A percentile compares a stretch with the other conserved stretches of the same genome.
Evolutionary conservation across 2,888 invertebrate species (phyloP).

Genomic region (Rhamnusium bicolor): DNA sequence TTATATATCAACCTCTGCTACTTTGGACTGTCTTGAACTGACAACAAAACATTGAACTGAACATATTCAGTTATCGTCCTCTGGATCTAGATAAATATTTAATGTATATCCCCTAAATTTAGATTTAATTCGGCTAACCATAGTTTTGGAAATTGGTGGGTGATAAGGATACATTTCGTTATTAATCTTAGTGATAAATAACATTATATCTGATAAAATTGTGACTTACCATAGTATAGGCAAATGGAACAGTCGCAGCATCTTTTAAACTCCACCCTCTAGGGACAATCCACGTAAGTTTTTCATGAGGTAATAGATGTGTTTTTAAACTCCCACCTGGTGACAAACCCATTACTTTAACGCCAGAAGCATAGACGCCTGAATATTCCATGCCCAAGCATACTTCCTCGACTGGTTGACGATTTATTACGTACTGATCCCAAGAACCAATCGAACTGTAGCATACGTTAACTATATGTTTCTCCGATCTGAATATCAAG

Average conservation of each 20-base stretch:
- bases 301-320: conserved; percentile 70
- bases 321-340: conserved; percentile 73
- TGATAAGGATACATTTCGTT: too few relatives aligned
- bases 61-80: too few relatives aligned
- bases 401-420: neutral
- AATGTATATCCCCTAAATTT: too few relatives aligned
- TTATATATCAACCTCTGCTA: too few relatives aligned
- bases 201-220: neutral
- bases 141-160: too few relatives aligned
- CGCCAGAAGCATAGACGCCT: conserved; percentile 56
- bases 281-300: conserved; percentile 71
- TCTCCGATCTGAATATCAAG: neutral
- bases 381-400: conserved; percentile 18
- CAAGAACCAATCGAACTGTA: conserved; percentile 20
- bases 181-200: too few relatives aligned
- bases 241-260: conserved; percentile 78
- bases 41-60: too few relatives aligned
- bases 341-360: conserved; percentile 69
- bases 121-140: too few relatives aligned
- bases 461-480: conserved; percentile 1
- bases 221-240: conserved; percentile 74
- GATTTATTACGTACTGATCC: neutral
- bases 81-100: too few relatives aligned
- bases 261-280: conserved; percentile 76
- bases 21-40: too few relatives aligned